Base-by-base conservation (phyloP, 1,140 invertebrate species). In the Trialeurodes vaporariorum region DNA sequence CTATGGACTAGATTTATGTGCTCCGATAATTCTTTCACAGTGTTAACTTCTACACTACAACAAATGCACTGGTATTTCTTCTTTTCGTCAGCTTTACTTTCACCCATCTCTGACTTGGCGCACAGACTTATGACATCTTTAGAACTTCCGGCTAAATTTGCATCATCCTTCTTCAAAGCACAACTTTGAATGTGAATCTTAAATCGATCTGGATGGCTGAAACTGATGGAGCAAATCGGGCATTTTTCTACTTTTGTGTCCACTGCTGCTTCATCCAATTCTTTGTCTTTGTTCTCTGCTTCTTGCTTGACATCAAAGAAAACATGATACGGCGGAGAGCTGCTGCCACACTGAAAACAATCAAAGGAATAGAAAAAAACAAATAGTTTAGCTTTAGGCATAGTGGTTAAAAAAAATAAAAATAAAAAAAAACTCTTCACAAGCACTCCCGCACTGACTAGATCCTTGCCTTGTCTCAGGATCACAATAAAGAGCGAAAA, bases 1-100 rank as follows among this genome's bases (percentile, higher is more conserved):
- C 34, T 49, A 11, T 26, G 61, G 61, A 58, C 63, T 67, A 1
- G 63, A 25, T 69, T 69, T 34, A 59, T 67, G 27, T 69, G 66
- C 62, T 23, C 62, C 58, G 40, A 64, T 61, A 63, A 66, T 64
- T 17, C 49, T 49, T 67, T 17, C 21, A 40, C 2, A 21, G 64
- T 22, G 21, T 65, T 27, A 22, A 65, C 12, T 5, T 61, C 34
- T 17, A 49, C 17, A 17, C 34, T 49, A 49, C 34, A 49, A 17
- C 34, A 49, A 49, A 49, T 49, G 17, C 34, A 49, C 17, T 49
- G 34, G 17, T 9, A 49, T 17, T 17, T 49, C 34, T 49, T 49
- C 34, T 49, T 49, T 49, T 27, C 63, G 61, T 58, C 60, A 58
- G 22, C 58, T 64, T 27, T 64, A 49, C 23, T 64, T 59, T 63